Conservation (phyloP, 2,888 invertebrate genomes). For the Stenichneumon culpator region DNA sequence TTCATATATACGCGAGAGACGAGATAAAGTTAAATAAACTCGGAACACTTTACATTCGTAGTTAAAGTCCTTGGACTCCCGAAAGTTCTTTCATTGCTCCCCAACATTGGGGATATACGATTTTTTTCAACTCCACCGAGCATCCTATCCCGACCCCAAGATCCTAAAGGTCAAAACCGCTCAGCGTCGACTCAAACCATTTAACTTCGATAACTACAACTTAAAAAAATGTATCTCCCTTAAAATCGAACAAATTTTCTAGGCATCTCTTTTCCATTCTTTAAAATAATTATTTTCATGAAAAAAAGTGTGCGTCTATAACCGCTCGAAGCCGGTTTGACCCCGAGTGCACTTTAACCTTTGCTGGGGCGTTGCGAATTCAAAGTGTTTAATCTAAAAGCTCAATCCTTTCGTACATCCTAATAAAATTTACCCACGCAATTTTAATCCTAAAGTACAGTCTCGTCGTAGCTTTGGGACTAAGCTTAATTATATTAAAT, state of each 20-base stretch:
- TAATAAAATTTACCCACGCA: conserved; percentile 36
- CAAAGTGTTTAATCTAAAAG: conserved; percentile 23
- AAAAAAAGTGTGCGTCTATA: too few species aligned
- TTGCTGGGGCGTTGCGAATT: too few species aligned
- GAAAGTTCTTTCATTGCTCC: background rate
- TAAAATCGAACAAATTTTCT: background rate
- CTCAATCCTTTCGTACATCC: background rate
- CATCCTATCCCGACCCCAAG: too few species aligned
- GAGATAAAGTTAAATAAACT: too few species aligned
- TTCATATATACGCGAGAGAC: background rate
- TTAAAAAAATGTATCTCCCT: too few species aligned
- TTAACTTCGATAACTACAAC: too few species aligned
- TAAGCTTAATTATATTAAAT: conserved; percentile 15
- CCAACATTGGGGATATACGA: too few species aligned
- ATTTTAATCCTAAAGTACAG: conserved; percentile 24
- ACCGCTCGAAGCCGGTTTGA: too few species aligned
- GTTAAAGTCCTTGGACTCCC: background rate
- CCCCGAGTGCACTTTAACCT: too few species aligned
- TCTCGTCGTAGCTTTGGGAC: conserved; percentile 30
- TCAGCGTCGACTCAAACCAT: too few species aligned
- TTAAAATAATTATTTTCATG: background rate
- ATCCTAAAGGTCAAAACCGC: too few species aligned
- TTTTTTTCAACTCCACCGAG: too few species aligned
- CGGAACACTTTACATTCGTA: background rate
- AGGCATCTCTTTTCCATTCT: background rate